A percentile compares a stretch with the other conserved stretches of the same genome.
Evolutionary conservation across 2,797 vertebrate species (phyloP).

Genomic region (Galago senegalensis): DNA sequence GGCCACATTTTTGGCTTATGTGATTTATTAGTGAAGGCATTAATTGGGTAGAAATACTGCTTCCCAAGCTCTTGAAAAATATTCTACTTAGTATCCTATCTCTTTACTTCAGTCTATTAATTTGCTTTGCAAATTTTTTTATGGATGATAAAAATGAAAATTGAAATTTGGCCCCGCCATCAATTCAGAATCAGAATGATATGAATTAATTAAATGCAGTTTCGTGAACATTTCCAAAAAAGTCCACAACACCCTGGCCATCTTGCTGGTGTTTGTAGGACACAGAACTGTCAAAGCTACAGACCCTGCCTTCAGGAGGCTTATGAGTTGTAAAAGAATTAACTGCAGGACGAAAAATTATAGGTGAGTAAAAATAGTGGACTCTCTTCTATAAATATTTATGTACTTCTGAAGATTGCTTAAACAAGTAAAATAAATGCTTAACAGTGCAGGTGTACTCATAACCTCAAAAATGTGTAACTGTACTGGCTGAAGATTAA

Average conservation of each 20-base stretch:
- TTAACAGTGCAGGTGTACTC: conserved; percentile 82
- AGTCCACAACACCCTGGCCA: no score
- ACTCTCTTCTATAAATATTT: conserved; percentile 82
- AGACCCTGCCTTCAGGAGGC: conserved; percentile 64
- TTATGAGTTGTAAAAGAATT: conserved; percentile 47
- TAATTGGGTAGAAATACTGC: not conserved
- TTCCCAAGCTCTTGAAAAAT: conserved; percentile 56
- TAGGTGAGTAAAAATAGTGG: conserved; percentile 78
- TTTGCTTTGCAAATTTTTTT: conserved; percentile 62
- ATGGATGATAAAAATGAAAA: conserved; percentile 68
- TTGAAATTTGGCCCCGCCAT: conserved; percentile 42
- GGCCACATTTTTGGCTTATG: not conserved
- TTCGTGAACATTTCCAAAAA: not conserved
- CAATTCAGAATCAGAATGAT: conserved; percentile 53
- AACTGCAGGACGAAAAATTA: conserved; percentile 67
- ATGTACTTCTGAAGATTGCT: conserved; percentile 79
- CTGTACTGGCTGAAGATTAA: conserved; percentile 85
- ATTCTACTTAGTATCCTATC: not conserved
- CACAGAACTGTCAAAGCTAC: not conserved
- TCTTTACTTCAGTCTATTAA: conserved; percentile 49
- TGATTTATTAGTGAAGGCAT: not conserved
- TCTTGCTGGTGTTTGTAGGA: no score
- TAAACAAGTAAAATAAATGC: conserved; percentile 84
- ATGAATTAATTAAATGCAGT: conserved; percentile 36
- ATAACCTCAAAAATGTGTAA: conserved; percentile 81